Conservation (phyloP, 1,140 invertebrate species). For the Cydia pomonella region DNA sequence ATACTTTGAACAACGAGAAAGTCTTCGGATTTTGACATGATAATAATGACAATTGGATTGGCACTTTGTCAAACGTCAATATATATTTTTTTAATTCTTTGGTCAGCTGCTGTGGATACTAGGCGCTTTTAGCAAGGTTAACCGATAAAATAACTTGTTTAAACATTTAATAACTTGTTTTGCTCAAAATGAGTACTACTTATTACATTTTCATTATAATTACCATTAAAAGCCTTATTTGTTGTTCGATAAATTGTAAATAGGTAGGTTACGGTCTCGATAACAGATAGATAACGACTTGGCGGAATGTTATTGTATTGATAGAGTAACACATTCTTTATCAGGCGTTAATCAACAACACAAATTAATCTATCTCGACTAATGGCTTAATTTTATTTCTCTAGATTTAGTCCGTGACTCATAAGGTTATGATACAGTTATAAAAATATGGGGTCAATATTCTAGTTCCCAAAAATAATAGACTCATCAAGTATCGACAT, state of each 20-base stretch:
- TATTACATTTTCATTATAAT: too few species aligned
- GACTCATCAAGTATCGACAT: slow-evolving; percentile 16
- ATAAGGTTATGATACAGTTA: slow-evolving; percentile 14
- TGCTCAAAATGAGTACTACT: too few species aligned
- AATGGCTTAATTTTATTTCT: background rate
- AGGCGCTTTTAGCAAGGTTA: background rate
- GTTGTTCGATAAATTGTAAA: too few species aligned
- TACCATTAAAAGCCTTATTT: too few species aligned
- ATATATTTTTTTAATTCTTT: background rate
- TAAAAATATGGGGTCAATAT: slow-evolving; percentile 11
- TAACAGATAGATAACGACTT: background rate
- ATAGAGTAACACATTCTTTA: background rate
- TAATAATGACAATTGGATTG: background rate
- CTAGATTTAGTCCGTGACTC: background rate
- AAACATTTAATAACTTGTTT: background rate
- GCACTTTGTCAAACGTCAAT: background rate
- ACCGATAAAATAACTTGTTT: background rate
- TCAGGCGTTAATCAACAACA: background rate
- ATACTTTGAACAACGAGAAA: background rate
- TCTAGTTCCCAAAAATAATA: slow-evolving; percentile 16
- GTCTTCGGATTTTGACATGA: background rate
- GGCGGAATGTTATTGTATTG: background rate
- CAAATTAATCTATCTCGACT: background rate
- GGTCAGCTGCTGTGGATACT: background rate
- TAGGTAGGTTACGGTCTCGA: background rate